phyloP scores from a whole-genome alignment of 2,888 invertebrate genomes.

The Cryptosula pallasiana region DNA sequence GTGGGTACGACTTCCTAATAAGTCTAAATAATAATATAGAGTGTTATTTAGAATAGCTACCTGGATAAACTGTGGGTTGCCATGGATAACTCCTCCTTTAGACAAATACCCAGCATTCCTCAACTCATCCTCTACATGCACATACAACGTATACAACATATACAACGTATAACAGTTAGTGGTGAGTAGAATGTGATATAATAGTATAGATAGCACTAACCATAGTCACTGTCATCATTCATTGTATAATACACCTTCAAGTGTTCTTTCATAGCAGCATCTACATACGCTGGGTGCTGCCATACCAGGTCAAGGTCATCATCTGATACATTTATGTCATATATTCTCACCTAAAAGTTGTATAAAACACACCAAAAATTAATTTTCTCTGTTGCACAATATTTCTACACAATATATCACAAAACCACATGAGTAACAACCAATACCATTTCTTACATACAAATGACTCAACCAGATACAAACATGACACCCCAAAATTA shows the following conservation, averaged over 20 bases:
- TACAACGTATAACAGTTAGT: no score
- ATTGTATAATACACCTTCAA: conserved; percentile 27
- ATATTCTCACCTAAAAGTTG: conserved; percentile 27
- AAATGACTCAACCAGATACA: no score
- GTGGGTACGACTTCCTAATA: no score
- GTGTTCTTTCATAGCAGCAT: neutral
- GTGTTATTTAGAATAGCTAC: conserved; percentile 20
- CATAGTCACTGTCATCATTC: conserved; percentile 24
- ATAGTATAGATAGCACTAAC: conserved; percentile 16
- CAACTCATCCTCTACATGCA: conserved; percentile 4
- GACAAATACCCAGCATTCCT: neutral
- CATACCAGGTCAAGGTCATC: conserved; percentile 24
- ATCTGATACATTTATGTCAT: conserved; percentile 26
- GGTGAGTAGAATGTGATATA: no score
- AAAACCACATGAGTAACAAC: no score
- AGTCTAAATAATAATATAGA: neutral
- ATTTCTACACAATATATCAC: neutral
- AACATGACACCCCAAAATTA: no score
- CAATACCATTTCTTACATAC: neutral
- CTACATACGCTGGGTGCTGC: conserved; percentile 17
- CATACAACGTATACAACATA: no score
- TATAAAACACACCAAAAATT: neutral
- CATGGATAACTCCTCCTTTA: conserved; percentile 18
- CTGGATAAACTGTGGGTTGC: conserved; percentile 25
- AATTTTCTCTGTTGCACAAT: neutral